These are phyloP conservation scores for Ardeotis arabs DNA, from an alignment of 2,113 vertebrate genomes.

Conservation along the genomic window DNA sequence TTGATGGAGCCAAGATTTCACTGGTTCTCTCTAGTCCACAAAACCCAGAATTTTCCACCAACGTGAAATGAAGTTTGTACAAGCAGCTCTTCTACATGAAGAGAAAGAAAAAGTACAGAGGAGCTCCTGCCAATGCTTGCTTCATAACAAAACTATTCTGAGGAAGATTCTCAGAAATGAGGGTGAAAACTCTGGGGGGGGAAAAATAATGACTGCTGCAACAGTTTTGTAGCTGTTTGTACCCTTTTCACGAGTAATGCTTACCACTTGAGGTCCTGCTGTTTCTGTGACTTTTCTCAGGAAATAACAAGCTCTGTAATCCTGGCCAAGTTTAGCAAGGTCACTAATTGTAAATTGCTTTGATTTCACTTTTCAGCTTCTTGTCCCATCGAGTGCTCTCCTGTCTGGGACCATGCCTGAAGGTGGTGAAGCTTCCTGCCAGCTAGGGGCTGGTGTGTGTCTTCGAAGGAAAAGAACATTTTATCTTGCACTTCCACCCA, in stretches of 20 bases:
- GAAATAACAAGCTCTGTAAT: not conserved
- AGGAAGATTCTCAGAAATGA: constrained; percentile 8
- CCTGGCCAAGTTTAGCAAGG: not conserved
- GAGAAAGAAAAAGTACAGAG: not conserved
- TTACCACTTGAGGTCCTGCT: not conserved
- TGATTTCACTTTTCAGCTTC: constrained; percentile 17
- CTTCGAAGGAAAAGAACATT: too few relatives aligned
- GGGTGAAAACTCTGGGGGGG: not conserved
- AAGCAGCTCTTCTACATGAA: not conserved
- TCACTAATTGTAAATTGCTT: not conserved
- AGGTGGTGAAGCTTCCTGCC: not conserved
- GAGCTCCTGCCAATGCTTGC: not conserved
- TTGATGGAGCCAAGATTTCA: constrained; percentile 36
- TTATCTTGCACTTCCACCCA: not conserved
- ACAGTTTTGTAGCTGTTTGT: not conserved
- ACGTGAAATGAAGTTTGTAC: not conserved
- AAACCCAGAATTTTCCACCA: not conserved
- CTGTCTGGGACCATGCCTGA: not conserved
- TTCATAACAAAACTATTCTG: not conserved
- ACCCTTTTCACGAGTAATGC: not conserved
- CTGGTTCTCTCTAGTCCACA: not conserved
- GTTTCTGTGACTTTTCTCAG: not conserved
- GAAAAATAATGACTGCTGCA: not conserved
- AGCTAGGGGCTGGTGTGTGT: not conserved
- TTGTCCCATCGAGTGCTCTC: not conserved